Conservation (phyloP, 2,113 vertebrate species). For the Scartelaos histophorus region DNA sequence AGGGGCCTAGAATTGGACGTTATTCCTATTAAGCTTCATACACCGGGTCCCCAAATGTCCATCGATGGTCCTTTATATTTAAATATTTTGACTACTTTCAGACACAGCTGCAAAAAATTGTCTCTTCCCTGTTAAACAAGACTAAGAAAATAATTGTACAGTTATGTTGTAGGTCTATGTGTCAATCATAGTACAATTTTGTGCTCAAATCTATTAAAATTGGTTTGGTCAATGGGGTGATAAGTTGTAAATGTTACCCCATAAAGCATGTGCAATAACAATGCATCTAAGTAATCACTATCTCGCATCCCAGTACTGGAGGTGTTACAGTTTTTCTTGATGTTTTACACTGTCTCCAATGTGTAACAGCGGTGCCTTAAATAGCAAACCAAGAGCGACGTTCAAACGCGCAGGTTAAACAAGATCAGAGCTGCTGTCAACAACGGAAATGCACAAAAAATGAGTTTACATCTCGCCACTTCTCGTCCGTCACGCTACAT, state of each 20-base stretch:
- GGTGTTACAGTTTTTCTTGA: not conserved
- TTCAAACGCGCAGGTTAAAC: constrained; percentile 8
- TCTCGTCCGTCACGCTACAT: constrained; percentile 38
- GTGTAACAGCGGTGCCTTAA: constrained; percentile 13
- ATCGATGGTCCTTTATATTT: too few relatives aligned
- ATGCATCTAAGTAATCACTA: not conserved
- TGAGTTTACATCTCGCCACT: constrained; percentile 30
- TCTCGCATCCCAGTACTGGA: not conserved
- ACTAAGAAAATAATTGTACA: too few relatives aligned
- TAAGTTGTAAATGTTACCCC: too few relatives aligned
- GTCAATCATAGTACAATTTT: too few relatives aligned
- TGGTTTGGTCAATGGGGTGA: not conserved
- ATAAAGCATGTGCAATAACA: too few relatives aligned
- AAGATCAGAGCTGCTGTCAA: constrained; percentile 22
- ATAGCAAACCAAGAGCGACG: constrained; percentile 36
- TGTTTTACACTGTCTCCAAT: constrained; percentile 1
- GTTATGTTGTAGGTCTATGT: too few relatives aligned
- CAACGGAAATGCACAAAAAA: constrained; percentile 46
- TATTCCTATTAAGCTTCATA: too few relatives aligned
- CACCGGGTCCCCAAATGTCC: too few relatives aligned
- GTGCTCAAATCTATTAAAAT: not conserved
- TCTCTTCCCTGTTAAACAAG: too few relatives aligned
- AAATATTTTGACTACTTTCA: too few relatives aligned
- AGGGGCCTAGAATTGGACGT: too few relatives aligned
- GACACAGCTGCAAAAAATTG: too few relatives aligned